Evolutionary conservation across 2,113 vertebrate genomes (phyloP).

Genomic region (Pardalotus punctatus): DNA sequence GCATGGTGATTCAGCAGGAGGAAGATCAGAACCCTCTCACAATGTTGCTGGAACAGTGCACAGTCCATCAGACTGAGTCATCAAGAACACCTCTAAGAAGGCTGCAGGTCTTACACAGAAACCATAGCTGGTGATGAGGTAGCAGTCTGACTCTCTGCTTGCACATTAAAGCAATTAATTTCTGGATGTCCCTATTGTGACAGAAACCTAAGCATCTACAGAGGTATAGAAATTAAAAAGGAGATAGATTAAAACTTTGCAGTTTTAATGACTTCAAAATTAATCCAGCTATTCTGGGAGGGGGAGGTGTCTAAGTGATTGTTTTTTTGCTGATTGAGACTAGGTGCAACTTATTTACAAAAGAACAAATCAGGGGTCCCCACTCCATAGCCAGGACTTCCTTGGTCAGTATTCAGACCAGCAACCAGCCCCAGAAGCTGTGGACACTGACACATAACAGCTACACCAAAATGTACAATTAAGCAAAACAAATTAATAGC

Average conservation of each 20-base stretch:
- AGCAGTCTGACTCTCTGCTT: background rate
- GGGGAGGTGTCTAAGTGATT: background rate
- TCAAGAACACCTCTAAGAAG: background rate
- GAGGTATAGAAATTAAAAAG: background rate
- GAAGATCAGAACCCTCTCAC: background rate
- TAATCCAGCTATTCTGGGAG: background rate
- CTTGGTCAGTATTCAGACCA: background rate
- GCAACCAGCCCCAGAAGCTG: background rate
- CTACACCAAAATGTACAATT: background rate
- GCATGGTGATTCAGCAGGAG: background rate
- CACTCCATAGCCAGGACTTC: background rate
- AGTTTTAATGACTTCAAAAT: background rate
- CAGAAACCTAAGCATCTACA: background rate
- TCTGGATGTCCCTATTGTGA: background rate
- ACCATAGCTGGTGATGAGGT: background rate
- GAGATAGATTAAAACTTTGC: background rate
- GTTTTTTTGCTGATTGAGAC: background rate
- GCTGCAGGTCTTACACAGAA: background rate
- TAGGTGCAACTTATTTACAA: background rate
- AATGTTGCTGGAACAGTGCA: rapidly evolving
- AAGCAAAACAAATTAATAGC: background rate
- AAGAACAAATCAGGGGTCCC: background rate
- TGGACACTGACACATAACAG: background rate
- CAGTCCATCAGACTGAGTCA: background rate
- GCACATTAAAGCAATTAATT: background rate